Conservation (phyloP, 2,797 vertebrate species). For the Ambastaia sidthimunki region DNA sequence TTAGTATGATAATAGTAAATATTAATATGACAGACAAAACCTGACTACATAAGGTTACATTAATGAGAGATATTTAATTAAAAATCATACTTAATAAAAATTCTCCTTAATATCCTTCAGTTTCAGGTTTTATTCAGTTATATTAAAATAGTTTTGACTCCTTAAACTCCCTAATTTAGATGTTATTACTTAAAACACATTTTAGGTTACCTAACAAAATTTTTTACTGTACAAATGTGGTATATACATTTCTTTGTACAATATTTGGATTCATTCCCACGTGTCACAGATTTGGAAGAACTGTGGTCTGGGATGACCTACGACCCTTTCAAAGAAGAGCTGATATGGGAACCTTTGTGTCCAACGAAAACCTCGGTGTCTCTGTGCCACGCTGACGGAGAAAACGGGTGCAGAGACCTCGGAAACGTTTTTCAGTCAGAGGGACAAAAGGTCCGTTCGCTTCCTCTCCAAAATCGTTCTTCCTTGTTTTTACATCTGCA, state of each 20-base stretch:
- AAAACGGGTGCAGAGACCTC: conserved; percentile 41
- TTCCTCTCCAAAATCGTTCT: neutral
- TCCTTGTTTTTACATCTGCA: neutral
- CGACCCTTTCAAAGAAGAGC: conserved; percentile 29
- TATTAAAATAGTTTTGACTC: no score
- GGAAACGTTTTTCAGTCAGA: conserved; percentile 33
- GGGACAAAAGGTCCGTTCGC: conserved; percentile 8
- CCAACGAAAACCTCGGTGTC: conserved; percentile 47
- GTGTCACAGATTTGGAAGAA: conserved; percentile 50
- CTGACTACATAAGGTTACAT: no score
- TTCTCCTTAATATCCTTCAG: no score
- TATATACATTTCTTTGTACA: neutral
- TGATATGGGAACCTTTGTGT: conserved; percentile 55
- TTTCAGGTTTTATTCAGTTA: no score
- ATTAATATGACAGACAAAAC: no score
- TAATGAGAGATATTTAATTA: no score
- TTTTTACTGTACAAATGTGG: neutral
- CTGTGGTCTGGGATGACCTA: conserved; percentile 58
- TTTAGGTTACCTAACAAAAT: neutral
- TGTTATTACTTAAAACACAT: neutral
- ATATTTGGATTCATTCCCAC: neutral
- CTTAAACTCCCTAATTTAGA: neutral
- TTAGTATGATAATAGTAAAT: no score
- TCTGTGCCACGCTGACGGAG: conserved; percentile 48
- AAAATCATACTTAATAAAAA: no score